Percentiles rank a stretch among this genome's conserved stretches.
These are phyloP conservation scores for Amphiprion ocellaris DNA, from an alignment of 2,113 vertebrate genomes.

Conservation along the genomic window DNA sequence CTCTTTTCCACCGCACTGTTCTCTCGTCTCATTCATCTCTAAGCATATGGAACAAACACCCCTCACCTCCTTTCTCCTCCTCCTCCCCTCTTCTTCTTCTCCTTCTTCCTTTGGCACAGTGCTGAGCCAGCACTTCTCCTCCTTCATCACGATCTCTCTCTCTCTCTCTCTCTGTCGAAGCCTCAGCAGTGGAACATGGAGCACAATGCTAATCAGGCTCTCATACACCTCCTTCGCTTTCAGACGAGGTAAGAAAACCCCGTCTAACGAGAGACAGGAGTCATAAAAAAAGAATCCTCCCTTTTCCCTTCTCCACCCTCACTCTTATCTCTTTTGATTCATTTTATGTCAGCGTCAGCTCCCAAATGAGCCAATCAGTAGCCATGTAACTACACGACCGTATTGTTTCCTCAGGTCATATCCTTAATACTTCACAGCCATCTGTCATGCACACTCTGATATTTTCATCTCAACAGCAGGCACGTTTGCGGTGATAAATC, in stretches of 20 bases:
- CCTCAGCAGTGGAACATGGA: constrained; percentile 82
- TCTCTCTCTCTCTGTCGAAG: constrained; percentile 45
- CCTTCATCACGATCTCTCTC: constrained; percentile 35
- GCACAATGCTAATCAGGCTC: constrained; percentile 82
- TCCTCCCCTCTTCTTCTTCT: constrained; percentile 37
- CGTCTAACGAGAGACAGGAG: constrained; percentile 65
- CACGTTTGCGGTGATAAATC: constrained; percentile 2
- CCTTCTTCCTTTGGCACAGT: constrained; percentile 38
- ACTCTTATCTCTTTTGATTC: constrained; percentile 34
- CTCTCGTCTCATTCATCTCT: constrained; percentile 39
- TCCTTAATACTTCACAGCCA: not conserved
- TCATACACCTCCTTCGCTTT: constrained; percentile 15
- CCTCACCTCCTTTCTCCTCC: constrained; percentile 33
- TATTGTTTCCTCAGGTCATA: constrained; percentile 20
- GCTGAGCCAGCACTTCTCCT: constrained; percentile 67
- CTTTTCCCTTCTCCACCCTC: constrained; percentile 28
- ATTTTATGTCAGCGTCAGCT: constrained; percentile 38
- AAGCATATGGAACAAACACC: constrained; percentile 47
- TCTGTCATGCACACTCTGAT: not conserved
- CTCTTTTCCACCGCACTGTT: constrained; percentile 6
- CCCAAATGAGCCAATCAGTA: constrained; percentile 52
- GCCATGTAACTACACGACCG: constrained; percentile 12
- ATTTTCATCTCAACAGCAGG: constrained; percentile 10
- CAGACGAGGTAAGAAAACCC: constrained; percentile 21
- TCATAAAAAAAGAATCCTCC: constrained; percentile 51